phyloP scores from a whole-genome alignment of 2,888 invertebrate genomes.

The Hemithea aestivaria region DNA sequence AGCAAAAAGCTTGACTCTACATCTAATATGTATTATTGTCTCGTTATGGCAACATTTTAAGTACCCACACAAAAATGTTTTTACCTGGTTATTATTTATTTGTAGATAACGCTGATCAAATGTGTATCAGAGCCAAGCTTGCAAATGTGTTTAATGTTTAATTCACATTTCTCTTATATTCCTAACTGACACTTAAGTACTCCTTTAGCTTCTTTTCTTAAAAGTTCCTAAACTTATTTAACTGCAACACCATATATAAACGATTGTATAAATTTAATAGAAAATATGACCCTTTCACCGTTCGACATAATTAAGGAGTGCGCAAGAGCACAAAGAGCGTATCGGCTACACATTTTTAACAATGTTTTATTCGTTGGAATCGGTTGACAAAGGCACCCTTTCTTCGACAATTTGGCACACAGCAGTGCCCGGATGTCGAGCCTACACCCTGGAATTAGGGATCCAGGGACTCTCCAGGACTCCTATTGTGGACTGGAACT shows the following conservation, averaged over 20 bases:
- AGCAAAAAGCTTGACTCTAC: too few species aligned
- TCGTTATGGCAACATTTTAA: too few species aligned
- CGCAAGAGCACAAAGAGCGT: slow-evolving; percentile 64
- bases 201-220: too few species aligned
- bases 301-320: slow-evolving; percentile 76
- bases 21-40: too few species aligned
- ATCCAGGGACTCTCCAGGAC: slow-evolving; percentile 65
- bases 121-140: too few species aligned
- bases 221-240: too few species aligned
- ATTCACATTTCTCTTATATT: too few species aligned
- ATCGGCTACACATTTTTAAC: slow-evolving; percentile 73
- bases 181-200: too few species aligned
- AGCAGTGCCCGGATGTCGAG: slow-evolving; percentile 71
- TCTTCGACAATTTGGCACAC: slow-evolving; percentile 73
- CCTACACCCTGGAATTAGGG: slow-evolving; percentile 66
- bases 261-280: slow-evolving; percentile 70
- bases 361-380: slow-evolving; percentile 72
- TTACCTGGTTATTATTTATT: too few species aligned
- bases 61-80: too few species aligned
- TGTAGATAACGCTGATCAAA: too few species aligned
- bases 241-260: slow-evolving; percentile 47
- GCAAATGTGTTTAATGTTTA: too few species aligned
- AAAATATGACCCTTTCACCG: slow-evolving; percentile 78
- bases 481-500: slow-evolving; percentile 57
- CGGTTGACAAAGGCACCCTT: slow-evolving; percentile 77